Evolutionary conservation across 2,797 vertebrate genomes (phyloP).

Genomic region (Peromyscus eremicus): DNA sequence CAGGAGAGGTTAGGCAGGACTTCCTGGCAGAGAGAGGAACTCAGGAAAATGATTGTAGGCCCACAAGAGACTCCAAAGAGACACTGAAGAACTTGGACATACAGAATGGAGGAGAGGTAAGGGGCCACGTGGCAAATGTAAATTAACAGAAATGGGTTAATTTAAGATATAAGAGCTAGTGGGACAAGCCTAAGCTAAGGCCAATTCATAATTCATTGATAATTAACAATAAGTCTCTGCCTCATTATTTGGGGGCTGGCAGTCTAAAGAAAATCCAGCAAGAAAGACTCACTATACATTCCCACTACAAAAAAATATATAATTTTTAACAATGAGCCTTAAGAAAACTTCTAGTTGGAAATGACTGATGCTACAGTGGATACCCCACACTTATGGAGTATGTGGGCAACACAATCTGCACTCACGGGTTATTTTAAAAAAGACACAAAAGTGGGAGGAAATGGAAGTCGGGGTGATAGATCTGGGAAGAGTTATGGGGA

Average conservation of each 20-base stretch:
- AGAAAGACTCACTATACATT: neutral
- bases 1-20: neutral
- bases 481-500: neutral
- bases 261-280: neutral
- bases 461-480: neutral
- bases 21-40: neutral
- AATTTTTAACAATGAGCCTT: neutral
- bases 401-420: neutral
- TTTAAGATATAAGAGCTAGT: neutral
- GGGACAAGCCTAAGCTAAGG: neutral
- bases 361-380: neutral
- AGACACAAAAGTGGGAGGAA: neutral
- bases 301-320: conserved; percentile 7
- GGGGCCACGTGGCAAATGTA: neutral
- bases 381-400: too few relatives aligned
- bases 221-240: neutral
- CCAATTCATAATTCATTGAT: neutral
- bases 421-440: neutral
- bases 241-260: neutral
- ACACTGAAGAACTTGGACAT: neutral
- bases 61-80: neutral
- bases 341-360: conserved; percentile 17
- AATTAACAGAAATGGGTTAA: neutral
- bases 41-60: neutral
- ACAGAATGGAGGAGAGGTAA: neutral